Evolutionary conservation across 2,888 invertebrate species (phyloP), one percentile per base, ranked within the genome.

Genomic region (Scaptomyza reducta): DNA sequence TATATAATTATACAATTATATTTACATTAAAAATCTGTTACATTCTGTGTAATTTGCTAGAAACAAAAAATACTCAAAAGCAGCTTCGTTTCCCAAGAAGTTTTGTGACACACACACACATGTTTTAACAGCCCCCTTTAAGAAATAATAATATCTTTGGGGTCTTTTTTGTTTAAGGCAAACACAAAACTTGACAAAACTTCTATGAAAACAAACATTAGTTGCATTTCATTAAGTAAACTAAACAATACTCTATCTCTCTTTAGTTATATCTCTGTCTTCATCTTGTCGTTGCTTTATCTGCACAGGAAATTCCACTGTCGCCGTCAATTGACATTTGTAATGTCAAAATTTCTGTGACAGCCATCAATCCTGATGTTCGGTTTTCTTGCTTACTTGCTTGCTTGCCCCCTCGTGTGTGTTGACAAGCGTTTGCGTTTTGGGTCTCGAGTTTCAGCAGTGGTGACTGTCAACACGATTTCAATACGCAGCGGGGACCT

Each of bases 1-100:
- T 84, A 84, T 79, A 74, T 70, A 87, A 87, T 87, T 88, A 83
- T 77, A 86, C 77, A 83, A 87, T 87, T 87, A 87, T 85, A 79
- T 85, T 74, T 76, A 86, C 86, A 83, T 83, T 88, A 87, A 86
- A 86, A 83, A 82, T 87, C 82, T 87, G 82, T 85, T 70, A 71
- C 67, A 70, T 66, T 85, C 44, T 40, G 62, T 78, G 68, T 78
- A 78, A 81, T 75, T 81, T 85, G 68, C 76, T 67, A 47, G 60
- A 53, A 54, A 75, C 54, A 40, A 47, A 38, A 60, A 25, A 49
- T n/a, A 62, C 46, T 27, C 27, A 56, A 56, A 51, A 45, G 45
- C 57, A 29, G 33, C 31, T 29, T 64, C 38, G 45, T 40, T 76
- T 76, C 74, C 58, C 63, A 55, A 74, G 78, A 76, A 78, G 40